Percentiles rank a stretch among this genome's conserved stretches.
phyloP scores from a whole-genome alignment of 2,113 vertebrate genomes.

The Falco punctatus region DNA sequence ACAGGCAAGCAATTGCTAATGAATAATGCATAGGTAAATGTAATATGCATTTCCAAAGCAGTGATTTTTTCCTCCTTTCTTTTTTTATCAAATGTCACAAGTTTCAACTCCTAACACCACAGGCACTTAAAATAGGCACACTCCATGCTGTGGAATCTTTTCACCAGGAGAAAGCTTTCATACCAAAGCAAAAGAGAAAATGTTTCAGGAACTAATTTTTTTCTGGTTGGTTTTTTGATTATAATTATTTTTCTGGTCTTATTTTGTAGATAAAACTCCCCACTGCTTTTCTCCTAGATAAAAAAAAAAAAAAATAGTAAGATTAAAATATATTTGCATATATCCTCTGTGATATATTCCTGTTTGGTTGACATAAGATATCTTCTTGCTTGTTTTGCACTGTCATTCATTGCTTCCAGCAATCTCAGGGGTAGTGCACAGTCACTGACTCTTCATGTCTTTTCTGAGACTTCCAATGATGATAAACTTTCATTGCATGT shows the following conservation, averaged over 20 bases:
- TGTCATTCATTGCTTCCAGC: neutral
- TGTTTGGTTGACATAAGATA: neutral
- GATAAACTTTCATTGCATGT: neutral
- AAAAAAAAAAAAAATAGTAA: neutral
- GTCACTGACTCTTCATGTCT: neutral
- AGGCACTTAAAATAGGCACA: neutral
- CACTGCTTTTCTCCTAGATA: neutral
- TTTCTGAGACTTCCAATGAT: neutral
- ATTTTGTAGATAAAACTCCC: neutral
- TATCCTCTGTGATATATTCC: neutral
- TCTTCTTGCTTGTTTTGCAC: neutral
- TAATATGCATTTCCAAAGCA: neutral
- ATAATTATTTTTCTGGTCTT: neutral
- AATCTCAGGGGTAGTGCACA: neutral
- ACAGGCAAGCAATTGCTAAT: neutral
- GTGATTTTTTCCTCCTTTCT: neutral
- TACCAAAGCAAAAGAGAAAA: neutral
- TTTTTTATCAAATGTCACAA: neutral
- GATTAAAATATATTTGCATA: constrained; percentile 5
- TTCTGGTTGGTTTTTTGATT: neutral
- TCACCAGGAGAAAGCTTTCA: neutral
- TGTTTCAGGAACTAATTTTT: neutral
- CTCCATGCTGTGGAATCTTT: neutral
- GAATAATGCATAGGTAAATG: neutral
- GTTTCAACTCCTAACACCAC: neutral